phyloP scores from a whole-genome alignment of 1,140 invertebrate species.

The Metopolophium dirhodum region DNA sequence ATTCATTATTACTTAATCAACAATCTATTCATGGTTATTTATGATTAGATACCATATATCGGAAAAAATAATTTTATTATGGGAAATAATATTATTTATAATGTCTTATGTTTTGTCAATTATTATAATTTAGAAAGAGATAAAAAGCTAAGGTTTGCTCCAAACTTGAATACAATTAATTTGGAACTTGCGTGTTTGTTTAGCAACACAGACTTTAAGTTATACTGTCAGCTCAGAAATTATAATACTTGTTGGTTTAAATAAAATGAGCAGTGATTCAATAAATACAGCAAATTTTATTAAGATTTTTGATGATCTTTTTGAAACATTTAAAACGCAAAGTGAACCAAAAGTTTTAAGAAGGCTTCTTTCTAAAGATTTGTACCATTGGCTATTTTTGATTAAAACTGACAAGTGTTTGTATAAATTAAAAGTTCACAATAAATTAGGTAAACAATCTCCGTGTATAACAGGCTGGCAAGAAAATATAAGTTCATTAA shows the following conservation, averaged over 20 bases:
- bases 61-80: too few relatives aligned
- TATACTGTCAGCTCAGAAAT: background rate
- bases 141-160: background rate
- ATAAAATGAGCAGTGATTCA: background rate
- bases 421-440: background rate
- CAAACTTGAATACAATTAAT: background rate
- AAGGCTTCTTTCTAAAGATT: background rate
- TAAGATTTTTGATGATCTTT: background rate
- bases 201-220: too few relatives aligned
- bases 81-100: too few relatives aligned
- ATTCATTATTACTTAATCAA: too few relatives aligned
- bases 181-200: background rate
- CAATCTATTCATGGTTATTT: too few relatives aligned
- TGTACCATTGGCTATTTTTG: background rate
- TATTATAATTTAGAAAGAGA: background rate
- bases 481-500: background rate
- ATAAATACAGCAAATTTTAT: background rate
- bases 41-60: too few relatives aligned
- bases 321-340: background rate
- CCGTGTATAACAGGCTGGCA: background rate
- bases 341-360: background rate
- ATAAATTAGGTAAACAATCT: background rate
- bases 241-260: background rate
- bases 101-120: too few relatives aligned
- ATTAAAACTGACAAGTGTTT: background rate